Percentiles rank a stretch among this genome's conserved stretches.
Conservation (phyloP, 1,140 invertebrate species). For the Vanessa tameamea region DNA sequence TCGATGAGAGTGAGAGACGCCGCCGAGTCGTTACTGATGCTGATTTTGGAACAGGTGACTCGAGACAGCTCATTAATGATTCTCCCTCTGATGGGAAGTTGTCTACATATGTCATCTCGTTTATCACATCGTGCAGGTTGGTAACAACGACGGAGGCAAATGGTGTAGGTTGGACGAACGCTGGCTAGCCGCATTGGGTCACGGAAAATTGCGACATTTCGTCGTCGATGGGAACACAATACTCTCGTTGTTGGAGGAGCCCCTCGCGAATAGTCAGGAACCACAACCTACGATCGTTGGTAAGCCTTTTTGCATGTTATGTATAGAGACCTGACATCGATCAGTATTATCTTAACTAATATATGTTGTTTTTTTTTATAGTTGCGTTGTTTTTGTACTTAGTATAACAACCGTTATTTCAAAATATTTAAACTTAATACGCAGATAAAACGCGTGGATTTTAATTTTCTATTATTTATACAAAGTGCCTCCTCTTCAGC, state of each 20-base stretch:
- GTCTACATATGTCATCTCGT: too few relatives aligned
- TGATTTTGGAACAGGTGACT: conserved; percentile 92
- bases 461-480: too few relatives aligned
- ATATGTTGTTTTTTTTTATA: too few relatives aligned
- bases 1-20: conserved; percentile 98
- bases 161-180: conserved; percentile 94
- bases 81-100: not conserved
- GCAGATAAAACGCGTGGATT: too few relatives aligned
- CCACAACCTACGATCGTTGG: conserved; percentile 87
- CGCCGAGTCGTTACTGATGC: conserved; percentile 94
- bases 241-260: conserved; percentile 94
- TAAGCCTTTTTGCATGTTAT: conserved; percentile 47
- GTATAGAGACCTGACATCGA: too few relatives aligned
- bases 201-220: conserved; percentile 89
- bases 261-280: conserved; percentile 90
- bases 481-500: too few relatives aligned
- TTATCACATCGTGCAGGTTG: conserved; percentile 47
- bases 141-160: conserved; percentile 89
- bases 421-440: too few relatives aligned
- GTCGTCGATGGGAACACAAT: conserved; percentile 94
- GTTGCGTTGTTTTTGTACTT: too few relatives aligned
- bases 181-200: conserved; percentile 89
- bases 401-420: too few relatives aligned
- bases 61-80: not conserved
- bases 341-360: too few relatives aligned